Base-by-base conservation (phyloP, 1,140 invertebrate genomes). In the Propsilocerus akamusi region DNA sequence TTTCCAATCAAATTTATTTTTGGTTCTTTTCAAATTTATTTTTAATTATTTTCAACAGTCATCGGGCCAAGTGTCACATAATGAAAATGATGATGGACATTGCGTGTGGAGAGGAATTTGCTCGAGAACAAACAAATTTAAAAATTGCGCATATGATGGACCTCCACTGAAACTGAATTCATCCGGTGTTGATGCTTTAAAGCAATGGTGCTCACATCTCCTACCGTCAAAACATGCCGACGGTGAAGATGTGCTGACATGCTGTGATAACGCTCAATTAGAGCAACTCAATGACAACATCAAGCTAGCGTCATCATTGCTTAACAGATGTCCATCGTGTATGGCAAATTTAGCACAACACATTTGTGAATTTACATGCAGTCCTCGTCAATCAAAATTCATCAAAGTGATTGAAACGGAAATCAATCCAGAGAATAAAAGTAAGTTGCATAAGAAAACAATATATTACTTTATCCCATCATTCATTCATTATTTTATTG, bases 321-420 rank as follows among this genome's bases (percentile, higher is more conserved):
- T 95, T 5, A 66, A 70, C 20, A 69, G 89, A 50, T 96, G 92
- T 67, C 91, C 90, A 1, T 78, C 83, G 0, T 96, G 92, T 61
- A 74, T 83, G 60, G 68, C 75, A 28, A 96, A 95, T 68, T 81
- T 96, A 59, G 65, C 79, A 1, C 73, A 78, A 48, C 75, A 88
- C 53, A 76, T 91, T 51, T 96, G 92, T 59, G 75, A 81, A 37
- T 73, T 92, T 55, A 85, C 87, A 0, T 97, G 93, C 63, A 74
- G 73, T 10, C 75, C 80, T 0, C 53, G 74, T n/a, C 92, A 97
- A 60, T 78, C 76, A 30, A 63, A 72, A 5, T 97, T 86, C 58
- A 60, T 92, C 6, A 70, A 80, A 50, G 70, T 80, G 23, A 73
- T 70, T 0, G 55, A 59, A 20, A 61, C 59, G 23, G 55, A 64